A percentile compares a stretch with the other conserved stretches of the same genome.
Evolutionary conservation across 2,888 invertebrate genomes (phyloP).

Genomic region (Xestia ashworthii): DNA sequence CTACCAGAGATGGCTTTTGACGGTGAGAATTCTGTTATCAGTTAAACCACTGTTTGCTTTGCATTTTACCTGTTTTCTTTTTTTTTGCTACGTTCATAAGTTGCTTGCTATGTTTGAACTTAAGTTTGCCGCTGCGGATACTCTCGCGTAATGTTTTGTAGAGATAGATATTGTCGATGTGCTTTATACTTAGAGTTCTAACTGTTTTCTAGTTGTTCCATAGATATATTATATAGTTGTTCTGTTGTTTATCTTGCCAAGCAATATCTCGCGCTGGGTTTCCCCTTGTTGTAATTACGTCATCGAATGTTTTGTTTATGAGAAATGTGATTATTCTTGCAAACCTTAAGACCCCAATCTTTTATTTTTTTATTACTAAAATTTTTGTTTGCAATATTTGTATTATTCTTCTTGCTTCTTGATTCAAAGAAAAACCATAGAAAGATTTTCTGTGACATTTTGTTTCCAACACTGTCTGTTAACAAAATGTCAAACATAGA

Average conservation of each 20-base stretch:
- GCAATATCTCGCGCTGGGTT: constrained; percentile 1
- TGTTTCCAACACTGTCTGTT: too few species aligned
- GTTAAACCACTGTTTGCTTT: constrained; percentile 41
- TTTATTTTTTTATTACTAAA: neutral
- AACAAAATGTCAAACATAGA: too few species aligned
- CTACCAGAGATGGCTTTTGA: constrained; percentile 98
- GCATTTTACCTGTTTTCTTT: constrained; percentile 31
- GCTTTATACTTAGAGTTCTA: neutral
- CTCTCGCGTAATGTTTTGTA: neutral
- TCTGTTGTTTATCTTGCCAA: constrained; percentile 24
- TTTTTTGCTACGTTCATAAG: constrained; percentile 28
- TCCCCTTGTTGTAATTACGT: constrained; percentile 29
- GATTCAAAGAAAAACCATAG: too few species aligned
- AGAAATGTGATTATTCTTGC: constrained; percentile 1
- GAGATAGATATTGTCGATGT: neutral
- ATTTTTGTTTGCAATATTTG: neutral
- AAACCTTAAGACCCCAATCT: neutral
- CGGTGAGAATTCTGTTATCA: constrained; percentile 88
- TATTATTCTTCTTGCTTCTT: too few species aligned
- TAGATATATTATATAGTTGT: too few species aligned
- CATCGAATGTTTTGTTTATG: constrained; percentile 19
- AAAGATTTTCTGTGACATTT: too few species aligned
- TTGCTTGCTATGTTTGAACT: constrained; percentile 37
- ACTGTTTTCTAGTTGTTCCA: constrained; percentile 2
- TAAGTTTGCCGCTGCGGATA: constrained; percentile 36